A percentile compares a stretch with the other conserved stretches of the same genome.
These are phyloP conservation scores for Oscheius sp. DNA, from an alignment of 2,888 invertebrate genomes.

Conservation along the genomic window DNA sequence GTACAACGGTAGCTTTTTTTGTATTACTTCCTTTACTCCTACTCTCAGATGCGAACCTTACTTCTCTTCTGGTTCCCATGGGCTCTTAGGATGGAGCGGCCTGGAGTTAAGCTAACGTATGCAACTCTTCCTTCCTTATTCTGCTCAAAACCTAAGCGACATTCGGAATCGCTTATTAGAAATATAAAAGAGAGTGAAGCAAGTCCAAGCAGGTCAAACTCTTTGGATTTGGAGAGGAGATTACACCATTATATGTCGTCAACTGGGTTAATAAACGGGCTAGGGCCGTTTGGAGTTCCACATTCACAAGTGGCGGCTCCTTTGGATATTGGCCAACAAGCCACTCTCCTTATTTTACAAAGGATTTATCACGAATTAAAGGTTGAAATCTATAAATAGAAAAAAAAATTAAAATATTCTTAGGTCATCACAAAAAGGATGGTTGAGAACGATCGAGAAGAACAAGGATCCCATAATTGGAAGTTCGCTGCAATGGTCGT, in stretches of 20 bases:
- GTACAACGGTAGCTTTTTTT: conserved; percentile 52
- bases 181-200: conserved; percentile 67
- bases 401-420: background rate
- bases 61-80: conserved; percentile 70
- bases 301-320: conserved; percentile 33
- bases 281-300: conserved; percentile 21
- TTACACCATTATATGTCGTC: conserved; percentile 56
- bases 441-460: conserved; percentile 67
- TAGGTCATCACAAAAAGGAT: conserved; percentile 67
- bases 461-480: conserved; percentile 67
- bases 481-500: conserved; percentile 68
- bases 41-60: conserved; percentile 61
- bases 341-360: conserved; percentile 64
- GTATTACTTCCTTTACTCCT: background rate
- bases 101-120: conserved; percentile 62
- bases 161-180: conserved; percentile 66
- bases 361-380: conserved; percentile 67
- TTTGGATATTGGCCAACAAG: conserved; percentile 61
- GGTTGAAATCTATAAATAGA: conserved; percentile 33
- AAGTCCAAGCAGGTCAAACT: conserved; percentile 46
- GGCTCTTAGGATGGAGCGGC: conserved; percentile 68
- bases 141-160: conserved; percentile 62
- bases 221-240: conserved; percentile 60
- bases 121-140: conserved; percentile 63
- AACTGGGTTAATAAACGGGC: conserved; percentile 45